Base-by-base conservation (phyloP, 1,140 invertebrate species). In the Ericerus pela region DNA sequence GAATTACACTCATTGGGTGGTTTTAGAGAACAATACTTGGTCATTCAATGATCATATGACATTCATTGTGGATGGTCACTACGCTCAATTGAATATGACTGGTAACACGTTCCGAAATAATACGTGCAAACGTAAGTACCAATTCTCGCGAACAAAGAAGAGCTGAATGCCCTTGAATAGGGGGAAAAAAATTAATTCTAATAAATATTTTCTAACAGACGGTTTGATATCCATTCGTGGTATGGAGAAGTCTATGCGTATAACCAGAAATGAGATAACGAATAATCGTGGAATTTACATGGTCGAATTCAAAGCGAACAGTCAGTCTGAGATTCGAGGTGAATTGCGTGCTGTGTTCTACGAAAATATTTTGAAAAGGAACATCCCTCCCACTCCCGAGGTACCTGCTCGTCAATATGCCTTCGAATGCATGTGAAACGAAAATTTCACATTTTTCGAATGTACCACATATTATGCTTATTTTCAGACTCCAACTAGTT, bases 221-320 rank as follows among this genome's bases (percentile, higher is more conserved):
- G 88, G 95, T 0, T 69, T 99, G 14, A 75, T 99, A 2, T 79
- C 82, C 0, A 73, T 99, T 3, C 74, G 79, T 54, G 96, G 96
- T 14, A 99, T 97, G 92, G 96, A 99, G 69, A 99, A 99, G 70
- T 81, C 85, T 62, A 76, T 97, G 70, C 73, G 79, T 26, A 85
- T 77, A 68, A 79, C 63, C 79, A 84, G 72, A 66, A 84, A 85
- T 65, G 60, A 63, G 53, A 85, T 99, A 33, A 76, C 81, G 60
- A 72, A 76, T 20, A 99, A 99, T 66, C 79, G 73, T 47, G 89
- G 86, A 0, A 75, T 76, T n/a, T 89, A 80, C 64, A 84, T 96
- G 72, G 75, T 96, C 1, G 84, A 95, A 65, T 89, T 97, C 64
- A 79, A 80, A 57, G 82, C 87, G 27, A 80, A 90, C 63, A 95